Evolutionary conservation across 2,113 vertebrate genomes (phyloP).

Genomic region (Ramphastos sulfuratus): DNA sequence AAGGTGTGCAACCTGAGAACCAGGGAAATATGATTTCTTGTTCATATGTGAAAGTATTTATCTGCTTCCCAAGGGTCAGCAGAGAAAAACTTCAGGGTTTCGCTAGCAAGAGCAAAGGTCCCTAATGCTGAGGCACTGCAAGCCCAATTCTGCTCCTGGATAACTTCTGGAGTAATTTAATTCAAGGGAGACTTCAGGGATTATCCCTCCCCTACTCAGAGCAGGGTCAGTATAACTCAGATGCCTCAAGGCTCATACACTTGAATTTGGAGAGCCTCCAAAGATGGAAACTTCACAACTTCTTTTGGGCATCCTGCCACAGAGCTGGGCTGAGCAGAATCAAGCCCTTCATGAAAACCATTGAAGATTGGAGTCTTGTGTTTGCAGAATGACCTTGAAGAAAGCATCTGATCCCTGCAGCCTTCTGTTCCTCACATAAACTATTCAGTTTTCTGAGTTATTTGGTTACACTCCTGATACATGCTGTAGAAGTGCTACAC

Average conservation of each 20-base stretch:
- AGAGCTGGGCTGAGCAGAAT: fast-evolving
- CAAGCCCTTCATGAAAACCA: neutral
- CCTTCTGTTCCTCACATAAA: neutral
- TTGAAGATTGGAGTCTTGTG: neutral
- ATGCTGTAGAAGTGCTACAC: neutral
- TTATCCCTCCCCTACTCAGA: neutral
- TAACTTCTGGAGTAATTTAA: neutral
- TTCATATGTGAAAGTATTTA: neutral
- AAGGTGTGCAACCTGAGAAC: neutral
- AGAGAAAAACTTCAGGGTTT: neutral
- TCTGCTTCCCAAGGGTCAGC: neutral
- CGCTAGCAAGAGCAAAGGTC: neutral
- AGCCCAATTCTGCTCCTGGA: neutral
- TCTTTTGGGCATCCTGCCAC: neutral
- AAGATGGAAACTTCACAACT: too few species aligned
- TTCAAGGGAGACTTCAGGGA: neutral
- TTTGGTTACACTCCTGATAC: neutral
- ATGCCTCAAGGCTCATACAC: neutral
- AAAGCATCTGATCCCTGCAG: neutral
- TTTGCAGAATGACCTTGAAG: neutral
- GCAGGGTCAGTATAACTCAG: neutral
- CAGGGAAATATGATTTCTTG: neutral
- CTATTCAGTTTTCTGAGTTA: neutral
- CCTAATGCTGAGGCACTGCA: neutral
- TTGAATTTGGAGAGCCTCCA: neutral